These are phyloP conservation scores for Trypoxylus dichotomus DNA, from an alignment of 1,140 invertebrate genomes.

Conservation along the genomic window DNA sequence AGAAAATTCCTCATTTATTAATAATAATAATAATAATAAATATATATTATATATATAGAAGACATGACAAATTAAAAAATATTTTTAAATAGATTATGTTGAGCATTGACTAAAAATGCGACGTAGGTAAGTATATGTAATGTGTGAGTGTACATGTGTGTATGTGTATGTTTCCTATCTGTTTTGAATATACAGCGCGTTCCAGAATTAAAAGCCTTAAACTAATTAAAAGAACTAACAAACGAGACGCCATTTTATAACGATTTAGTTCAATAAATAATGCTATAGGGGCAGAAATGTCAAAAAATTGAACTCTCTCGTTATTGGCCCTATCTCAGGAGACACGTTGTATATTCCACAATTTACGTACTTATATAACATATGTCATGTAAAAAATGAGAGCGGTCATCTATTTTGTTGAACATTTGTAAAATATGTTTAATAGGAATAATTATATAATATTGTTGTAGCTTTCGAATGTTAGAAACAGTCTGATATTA, in stretches of 20 bases:
- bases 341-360: not conserved
- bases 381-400: no score
- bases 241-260: no score
- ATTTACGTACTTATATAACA: not conserved
- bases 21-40: constrained; percentile 11
- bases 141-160: not conserved
- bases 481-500: no score
- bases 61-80: constrained; percentile 27
- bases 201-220: not conserved
- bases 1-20: constrained; percentile 10
- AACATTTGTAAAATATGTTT: no score
- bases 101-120: constrained; percentile 31
- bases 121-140: not conserved
- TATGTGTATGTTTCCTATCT: constrained; percentile 4
- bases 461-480: no score
- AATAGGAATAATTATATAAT: no score
- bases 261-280: no score
- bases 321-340: no score
- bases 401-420: no score
- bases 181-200: not conserved
- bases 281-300: no score
- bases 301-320: no score
- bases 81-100: constrained; percentile 32
- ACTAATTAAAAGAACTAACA: not conserved
- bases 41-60: constrained; percentile 26